These are phyloP conservation scores for Spicauda simplicius DNA, from an alignment of 2,888 invertebrate species.

Conservation along the genomic window DNA sequence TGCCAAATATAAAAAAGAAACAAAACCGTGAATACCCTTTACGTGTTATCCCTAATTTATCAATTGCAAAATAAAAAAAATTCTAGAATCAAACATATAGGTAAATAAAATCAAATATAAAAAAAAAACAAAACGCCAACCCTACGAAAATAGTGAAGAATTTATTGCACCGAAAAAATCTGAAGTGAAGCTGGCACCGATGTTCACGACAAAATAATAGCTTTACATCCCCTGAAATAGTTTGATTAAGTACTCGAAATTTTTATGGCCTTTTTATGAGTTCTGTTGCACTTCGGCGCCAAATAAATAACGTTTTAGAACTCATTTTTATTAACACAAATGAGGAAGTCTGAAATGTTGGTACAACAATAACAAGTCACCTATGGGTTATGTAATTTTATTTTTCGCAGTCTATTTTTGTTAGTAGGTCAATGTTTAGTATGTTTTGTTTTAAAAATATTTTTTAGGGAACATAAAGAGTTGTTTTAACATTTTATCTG, in stretches of 20 bases:
- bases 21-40: too few relatives aligned
- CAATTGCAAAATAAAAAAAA: too few relatives aligned
- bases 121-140: not conserved
- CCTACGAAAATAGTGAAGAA: slow-evolving; percentile 2
- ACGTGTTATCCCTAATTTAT: too few relatives aligned
- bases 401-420: too few relatives aligned
- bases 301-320: slow-evolving; percentile 2
- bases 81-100: too few relatives aligned
- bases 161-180: slow-evolving; percentile 13
- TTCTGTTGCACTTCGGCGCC: slow-evolving; percentile 3
- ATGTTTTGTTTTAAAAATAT: not conserved
- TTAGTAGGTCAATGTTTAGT: not conserved
- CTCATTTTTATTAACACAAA: not conserved
- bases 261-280: slow-evolving; percentile 10
- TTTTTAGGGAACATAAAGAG: not conserved
- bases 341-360: not conserved
- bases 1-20: too few relatives aligned
- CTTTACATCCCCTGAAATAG: slow-evolving; percentile 11
- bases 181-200: slow-evolving; percentile 7
- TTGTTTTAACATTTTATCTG: too few relatives aligned
- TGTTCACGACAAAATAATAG: slow-evolving; percentile 13
- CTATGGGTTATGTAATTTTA: too few relatives aligned
- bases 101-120: too few relatives aligned
- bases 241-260: not conserved
- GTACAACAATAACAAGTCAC: too few relatives aligned